Conservation (phyloP, 2,888 invertebrate species). For the Hedychridium roseum region DNA sequence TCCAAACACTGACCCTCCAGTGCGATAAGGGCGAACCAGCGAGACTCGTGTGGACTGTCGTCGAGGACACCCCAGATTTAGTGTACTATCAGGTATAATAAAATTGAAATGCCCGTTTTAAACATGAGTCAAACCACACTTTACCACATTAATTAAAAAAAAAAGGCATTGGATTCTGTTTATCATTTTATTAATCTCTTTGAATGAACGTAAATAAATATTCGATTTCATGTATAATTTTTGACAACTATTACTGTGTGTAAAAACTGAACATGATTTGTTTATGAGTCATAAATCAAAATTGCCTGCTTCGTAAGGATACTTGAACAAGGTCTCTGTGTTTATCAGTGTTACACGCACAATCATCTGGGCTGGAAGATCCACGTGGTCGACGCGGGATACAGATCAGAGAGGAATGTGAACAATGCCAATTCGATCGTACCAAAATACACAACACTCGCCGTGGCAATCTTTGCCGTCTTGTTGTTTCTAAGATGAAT, state of each 20-base stretch:
- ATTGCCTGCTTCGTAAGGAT: too few species aligned
- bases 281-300: too few species aligned
- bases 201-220: too few species aligned
- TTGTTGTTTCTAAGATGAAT: conserved; percentile 42
- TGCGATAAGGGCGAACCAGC: conserved; percentile 82
- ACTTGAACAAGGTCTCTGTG: too few species aligned
- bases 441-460: conserved; percentile 32
- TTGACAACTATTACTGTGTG: too few species aligned
- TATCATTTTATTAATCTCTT: too few species aligned
- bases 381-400: conserved; percentile 80
- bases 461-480: conserved; percentile 21
- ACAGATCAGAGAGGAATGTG: conserved; percentile 57
- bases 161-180: too few species aligned
- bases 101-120: conserved; percentile 34
- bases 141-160: too few species aligned
- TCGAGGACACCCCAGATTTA: conserved; percentile 81
- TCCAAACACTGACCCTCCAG: conserved; percentile 76
- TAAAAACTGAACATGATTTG: too few species aligned
- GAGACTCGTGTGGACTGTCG: conserved; percentile 85
- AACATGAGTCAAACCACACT: too few species aligned
- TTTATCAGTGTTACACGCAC: conserved; percentile 89
- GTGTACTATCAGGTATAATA: conserved; percentile 85
- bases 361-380: conserved; percentile 93
- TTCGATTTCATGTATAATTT: too few species aligned
- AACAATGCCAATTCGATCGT: conserved; percentile 26